A percentile compares a stretch with the other conserved stretches of the same genome.
phyloP scores from a whole-genome alignment of 1,140 invertebrate genomes.

The Aphaenogaster ashmeadi region DNA sequence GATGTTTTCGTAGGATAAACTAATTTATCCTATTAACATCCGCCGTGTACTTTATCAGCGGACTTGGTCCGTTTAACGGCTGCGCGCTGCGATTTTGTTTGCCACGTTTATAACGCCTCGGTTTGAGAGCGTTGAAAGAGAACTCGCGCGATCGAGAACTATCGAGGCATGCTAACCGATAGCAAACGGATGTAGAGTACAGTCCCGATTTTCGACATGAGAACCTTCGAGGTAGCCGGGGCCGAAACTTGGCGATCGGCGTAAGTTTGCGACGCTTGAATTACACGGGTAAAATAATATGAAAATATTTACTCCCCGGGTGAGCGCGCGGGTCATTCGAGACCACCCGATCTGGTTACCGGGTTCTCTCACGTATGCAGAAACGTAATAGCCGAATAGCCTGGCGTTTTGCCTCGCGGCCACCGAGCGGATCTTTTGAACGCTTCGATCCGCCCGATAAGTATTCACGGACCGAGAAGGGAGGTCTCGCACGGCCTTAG shows the following conservation, averaged over 20 bases:
- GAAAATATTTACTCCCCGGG: conserved; percentile 85
- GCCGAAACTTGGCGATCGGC: conserved; percentile 43
- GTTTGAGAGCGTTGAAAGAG: conserved; percentile 26
- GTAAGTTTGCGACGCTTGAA: conserved; percentile 82
- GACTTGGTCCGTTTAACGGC: conserved; percentile 1
- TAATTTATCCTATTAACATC: conserved; percentile 77
- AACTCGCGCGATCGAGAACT: neutral
- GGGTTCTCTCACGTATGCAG: conserved; percentile 65
- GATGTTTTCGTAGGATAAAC: conserved; percentile 71
- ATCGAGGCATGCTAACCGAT: neutral
- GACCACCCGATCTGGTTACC: conserved; percentile 84
- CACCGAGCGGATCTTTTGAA: conserved; percentile 51
- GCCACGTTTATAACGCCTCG: conserved; percentile 55
- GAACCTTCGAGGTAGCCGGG: neutral
- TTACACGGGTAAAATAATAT: conserved; percentile 85
- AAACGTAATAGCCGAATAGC: conserved; percentile 78
- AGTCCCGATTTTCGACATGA: neutral
- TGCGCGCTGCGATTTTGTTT: conserved; percentile 59
- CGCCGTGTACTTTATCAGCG: conserved; percentile 58
- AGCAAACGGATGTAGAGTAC: neutral
- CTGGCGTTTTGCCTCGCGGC: conserved; percentile 70
- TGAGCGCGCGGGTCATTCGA: conserved; percentile 84
- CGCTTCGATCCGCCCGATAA: conserved; percentile 55
- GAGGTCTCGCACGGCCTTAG: conserved; percentile 49
- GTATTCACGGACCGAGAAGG: conserved; percentile 48